These are phyloP conservation scores for Nemoura dubitans DNA, from an alignment of 2,888 invertebrate species.

Conservation along the genomic window DNA sequence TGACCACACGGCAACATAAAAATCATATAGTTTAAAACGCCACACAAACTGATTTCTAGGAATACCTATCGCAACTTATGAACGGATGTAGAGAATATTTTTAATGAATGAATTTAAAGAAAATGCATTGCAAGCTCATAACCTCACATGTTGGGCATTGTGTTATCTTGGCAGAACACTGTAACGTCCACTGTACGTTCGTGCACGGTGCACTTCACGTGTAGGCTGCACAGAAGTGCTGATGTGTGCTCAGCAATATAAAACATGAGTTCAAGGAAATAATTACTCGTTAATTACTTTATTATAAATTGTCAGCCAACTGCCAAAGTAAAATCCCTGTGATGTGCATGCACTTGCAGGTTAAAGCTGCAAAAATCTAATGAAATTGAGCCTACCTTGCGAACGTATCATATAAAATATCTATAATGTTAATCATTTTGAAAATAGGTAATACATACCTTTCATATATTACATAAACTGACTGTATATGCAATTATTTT, in stretches of 20 bases:
- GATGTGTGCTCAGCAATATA: neutral
- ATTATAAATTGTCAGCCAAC: neutral
- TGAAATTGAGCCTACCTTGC: neutral
- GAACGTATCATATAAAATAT: too few species aligned
- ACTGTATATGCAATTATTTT: neutral
- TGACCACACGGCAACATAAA: neutral
- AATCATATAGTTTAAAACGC: neutral
- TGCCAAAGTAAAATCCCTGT: neutral
- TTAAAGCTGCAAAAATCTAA: neutral
- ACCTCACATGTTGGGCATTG: neutral
- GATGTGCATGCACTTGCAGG: too few species aligned
- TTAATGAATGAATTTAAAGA: neutral
- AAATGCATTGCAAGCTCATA: neutral
- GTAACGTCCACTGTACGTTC: too few species aligned
- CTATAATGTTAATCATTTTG: neutral
- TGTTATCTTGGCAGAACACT: neutral
- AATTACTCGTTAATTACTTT: neutral
- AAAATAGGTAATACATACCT: too few species aligned
- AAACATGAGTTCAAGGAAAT: slow-evolving; percentile 7
- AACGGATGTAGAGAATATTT: neutral
- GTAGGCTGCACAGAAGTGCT: neutral
- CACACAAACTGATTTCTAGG: neutral
- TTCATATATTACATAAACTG: too few species aligned
- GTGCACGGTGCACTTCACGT: too few species aligned
- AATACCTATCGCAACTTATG: neutral